phyloP scores from a whole-genome alignment of 2,113 vertebrate genomes.

The Amphiprion ocellaris region DNA sequence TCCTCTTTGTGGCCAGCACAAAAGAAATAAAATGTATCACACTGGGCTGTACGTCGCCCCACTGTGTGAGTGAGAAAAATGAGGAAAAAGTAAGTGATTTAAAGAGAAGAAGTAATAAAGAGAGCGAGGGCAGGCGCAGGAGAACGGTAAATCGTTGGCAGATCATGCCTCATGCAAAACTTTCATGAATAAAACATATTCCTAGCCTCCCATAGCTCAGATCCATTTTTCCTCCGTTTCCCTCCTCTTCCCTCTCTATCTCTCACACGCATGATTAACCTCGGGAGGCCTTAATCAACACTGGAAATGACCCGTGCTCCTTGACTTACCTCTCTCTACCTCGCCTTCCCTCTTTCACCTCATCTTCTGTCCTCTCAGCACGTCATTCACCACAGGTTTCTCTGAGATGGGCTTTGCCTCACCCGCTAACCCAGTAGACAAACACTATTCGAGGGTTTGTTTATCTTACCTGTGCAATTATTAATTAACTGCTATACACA shows the following conservation, averaged over 20 bases:
- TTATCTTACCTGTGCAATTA: constrained; percentile 45
- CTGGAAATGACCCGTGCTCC: constrained; percentile 84
- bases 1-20: constrained; percentile 59
- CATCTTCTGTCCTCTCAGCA: constrained; percentile 42
- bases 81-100: constrained; percentile 76
- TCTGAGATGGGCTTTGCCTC: constrained; percentile 27
- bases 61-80: constrained; percentile 62
- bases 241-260: constrained; percentile 73
- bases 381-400: constrained; percentile 27
- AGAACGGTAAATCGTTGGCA: constrained; percentile 78
- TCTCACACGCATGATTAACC: constrained; percentile 83
- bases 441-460: constrained; percentile 34
- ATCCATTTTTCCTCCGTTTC: constrained; percentile 74
- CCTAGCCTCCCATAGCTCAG: constrained; percentile 71
- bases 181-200: constrained; percentile 86
- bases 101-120: constrained; percentile 75
- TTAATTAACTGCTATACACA: constrained; percentile 21
- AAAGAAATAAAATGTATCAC: constrained; percentile 61
- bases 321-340: constrained; percentile 62
- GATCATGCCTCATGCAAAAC: constrained; percentile 84
- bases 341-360: constrained; percentile 58
- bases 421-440: constrained; percentile 22
- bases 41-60: constrained; percentile 38
- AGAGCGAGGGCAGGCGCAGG: constrained; percentile 60
- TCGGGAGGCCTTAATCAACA: constrained; percentile 83